Evolutionary conservation across 2,113 vertebrate species (phyloP).

Genomic region (Hippoglossus stenolepis): DNA sequence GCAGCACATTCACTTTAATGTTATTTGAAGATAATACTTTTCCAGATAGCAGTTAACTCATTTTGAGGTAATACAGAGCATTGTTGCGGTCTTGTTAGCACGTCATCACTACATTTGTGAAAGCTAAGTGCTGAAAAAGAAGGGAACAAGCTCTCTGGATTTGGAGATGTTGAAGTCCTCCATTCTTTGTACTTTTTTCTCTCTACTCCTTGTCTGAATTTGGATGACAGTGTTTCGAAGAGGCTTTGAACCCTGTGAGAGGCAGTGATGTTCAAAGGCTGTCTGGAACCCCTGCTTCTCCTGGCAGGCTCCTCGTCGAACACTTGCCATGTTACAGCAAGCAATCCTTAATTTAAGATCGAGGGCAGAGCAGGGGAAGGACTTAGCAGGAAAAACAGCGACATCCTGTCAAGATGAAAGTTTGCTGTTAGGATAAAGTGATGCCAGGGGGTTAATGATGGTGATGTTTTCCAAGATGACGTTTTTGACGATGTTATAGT

Average conservation of each 20-base stretch:
- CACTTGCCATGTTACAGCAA: slow-evolving; percentile 28
- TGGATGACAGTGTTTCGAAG: slow-evolving; percentile 48
- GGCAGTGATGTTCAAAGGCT: slow-evolving; percentile 49
- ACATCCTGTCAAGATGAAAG: neutral
- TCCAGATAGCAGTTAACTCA: neutral
- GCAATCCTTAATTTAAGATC: slow-evolving; percentile 35
- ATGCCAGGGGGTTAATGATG: neutral
- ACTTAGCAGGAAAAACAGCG: slow-evolving; percentile 9
- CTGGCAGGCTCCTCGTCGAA: slow-evolving; percentile 36
- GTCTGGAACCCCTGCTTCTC: slow-evolving; percentile 22
- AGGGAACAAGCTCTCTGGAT: slow-evolving; percentile 6
- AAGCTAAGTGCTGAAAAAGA: slow-evolving; percentile 20
- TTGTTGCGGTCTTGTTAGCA: neutral
- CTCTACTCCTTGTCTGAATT: slow-evolving; percentile 39
- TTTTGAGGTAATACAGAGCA: slow-evolving; percentile 1
- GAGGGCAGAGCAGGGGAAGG: neutral
- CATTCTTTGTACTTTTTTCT: slow-evolving; percentile 32
- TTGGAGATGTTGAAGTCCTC: slow-evolving; percentile 43
- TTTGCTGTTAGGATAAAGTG: neutral
- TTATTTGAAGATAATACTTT: neutral
- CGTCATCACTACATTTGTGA: slow-evolving; percentile 1
- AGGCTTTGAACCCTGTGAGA: slow-evolving; percentile 46
- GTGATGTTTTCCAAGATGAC: neutral
- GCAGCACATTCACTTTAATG: neutral
- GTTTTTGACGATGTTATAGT: neutral